Evolutionary conservation across 2,113 vertebrate genomes (phyloP).

Genomic region (Phalacrocorax carbo): DNA sequence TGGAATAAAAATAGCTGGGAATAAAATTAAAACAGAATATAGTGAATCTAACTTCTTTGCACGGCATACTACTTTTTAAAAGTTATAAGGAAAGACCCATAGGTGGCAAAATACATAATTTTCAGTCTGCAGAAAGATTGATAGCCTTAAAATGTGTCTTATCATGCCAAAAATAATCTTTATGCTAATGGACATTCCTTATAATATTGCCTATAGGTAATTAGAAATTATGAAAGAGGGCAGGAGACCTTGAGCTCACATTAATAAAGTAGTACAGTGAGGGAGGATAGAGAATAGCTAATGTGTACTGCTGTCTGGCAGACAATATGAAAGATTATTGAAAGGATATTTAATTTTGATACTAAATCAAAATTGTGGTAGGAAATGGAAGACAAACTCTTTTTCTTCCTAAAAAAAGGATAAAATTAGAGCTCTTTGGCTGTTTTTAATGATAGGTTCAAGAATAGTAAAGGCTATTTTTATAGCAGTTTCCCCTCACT

Average conservation of each 20-base stretch:
- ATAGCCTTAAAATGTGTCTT: not conserved
- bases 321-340: not conserved
- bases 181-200: slow-evolving; percentile 42
- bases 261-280: not conserved
- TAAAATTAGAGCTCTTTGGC: not conserved
- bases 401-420: not conserved
- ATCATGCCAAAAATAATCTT: slow-evolving; percentile 35
- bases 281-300: not conserved
- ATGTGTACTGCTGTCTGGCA: not conserved
- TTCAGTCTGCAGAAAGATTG: not conserved
- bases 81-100: not conserved
- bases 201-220: slow-evolving; percentile 29
- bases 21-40: not conserved
- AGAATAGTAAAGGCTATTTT: not conserved
- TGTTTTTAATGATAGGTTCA: not conserved
- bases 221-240: slow-evolving; percentile 16
- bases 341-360: slow-evolving; percentile 5
- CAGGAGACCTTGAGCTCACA: slow-evolving; percentile 11
- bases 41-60: not conserved
- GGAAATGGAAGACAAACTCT: not conserved
- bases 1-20: slow-evolving; percentile 11
- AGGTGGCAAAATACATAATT: not conserved
- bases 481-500: not conserved
- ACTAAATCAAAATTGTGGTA: not conserved
- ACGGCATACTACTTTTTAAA: not conserved